These are phyloP conservation scores for Uloborus diversus DNA, from an alignment of 1,140 invertebrate species.

Conservation along the genomic window DNA sequence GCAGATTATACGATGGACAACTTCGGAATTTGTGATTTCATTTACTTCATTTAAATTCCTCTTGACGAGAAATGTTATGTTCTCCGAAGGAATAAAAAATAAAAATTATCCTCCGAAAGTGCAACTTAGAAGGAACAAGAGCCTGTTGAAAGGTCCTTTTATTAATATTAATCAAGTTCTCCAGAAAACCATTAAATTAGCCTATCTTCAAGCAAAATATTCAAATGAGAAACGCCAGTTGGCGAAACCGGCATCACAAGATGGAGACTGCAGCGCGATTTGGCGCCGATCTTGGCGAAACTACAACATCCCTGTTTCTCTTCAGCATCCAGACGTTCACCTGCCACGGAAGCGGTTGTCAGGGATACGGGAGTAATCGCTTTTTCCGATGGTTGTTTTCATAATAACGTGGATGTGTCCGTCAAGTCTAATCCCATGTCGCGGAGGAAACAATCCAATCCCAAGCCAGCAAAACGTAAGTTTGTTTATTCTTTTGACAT, in stretches of 20 bases:
- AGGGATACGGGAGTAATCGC: constrained; percentile 22
- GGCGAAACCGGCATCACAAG: background rate
- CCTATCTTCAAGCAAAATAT: too few species aligned
- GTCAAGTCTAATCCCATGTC: constrained; percentile 21
- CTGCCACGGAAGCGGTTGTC: constrained; percentile 5
- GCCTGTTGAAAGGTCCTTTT: too few species aligned
- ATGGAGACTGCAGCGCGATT: background rate
- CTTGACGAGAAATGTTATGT: too few species aligned
- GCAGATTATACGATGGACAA: too few species aligned
- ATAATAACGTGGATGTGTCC: constrained; percentile 13
- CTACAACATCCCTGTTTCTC: background rate
- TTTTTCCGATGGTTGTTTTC: constrained; percentile 3
- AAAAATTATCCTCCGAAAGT: too few species aligned
- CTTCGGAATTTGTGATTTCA: too few species aligned
- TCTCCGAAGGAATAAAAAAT: too few species aligned
- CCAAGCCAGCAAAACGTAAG: constrained; percentile 44
- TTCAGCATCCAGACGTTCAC: background rate
- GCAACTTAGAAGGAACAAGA: too few species aligned
- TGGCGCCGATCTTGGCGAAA: constrained; percentile 2
- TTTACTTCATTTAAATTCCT: too few species aligned
- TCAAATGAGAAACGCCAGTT: too few species aligned
- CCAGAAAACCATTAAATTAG: too few species aligned
- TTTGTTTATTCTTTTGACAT: background rate
- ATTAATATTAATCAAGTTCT: too few species aligned
- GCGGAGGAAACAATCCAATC: constrained; percentile 42